Conservation (phyloP, 1,140 invertebrate genomes). For the Rhysida immarginata region DNA sequence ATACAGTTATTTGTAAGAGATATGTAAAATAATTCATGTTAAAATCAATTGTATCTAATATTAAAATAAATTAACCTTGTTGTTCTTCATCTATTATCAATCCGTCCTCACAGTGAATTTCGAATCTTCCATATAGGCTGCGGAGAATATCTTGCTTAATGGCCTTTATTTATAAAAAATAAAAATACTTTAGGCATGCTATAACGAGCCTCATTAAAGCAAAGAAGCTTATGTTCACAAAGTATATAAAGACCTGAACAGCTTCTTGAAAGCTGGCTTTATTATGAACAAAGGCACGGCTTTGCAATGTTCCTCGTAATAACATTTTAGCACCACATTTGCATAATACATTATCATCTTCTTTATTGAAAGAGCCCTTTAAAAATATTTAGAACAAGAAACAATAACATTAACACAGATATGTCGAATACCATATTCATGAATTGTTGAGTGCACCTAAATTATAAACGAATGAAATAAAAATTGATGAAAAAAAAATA, state of each 20-base stretch:
- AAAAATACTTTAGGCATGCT: too few relatives aligned
- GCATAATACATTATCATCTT: background rate
- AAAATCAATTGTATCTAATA: background rate
- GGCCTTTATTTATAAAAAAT: constrained; percentile 27
- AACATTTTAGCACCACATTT: constrained; percentile 34
- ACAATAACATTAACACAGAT: too few relatives aligned
- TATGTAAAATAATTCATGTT: background rate
- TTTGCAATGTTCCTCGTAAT: constrained; percentile 46
- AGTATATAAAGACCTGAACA: too few relatives aligned
- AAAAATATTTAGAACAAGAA: too few relatives aligned
- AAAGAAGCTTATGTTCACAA: too few relatives aligned
- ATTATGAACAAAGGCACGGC: constrained; percentile 50
- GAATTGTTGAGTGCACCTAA: too few relatives aligned
- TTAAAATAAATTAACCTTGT: constrained; percentile 28
- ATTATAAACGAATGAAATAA: too few relatives aligned
- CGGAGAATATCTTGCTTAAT: constrained; percentile 60
- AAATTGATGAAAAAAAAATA: too few relatives aligned
- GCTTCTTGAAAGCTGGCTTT: constrained; percentile 51
- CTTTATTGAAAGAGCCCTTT: too few relatives aligned
- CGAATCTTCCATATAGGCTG: constrained; percentile 55
- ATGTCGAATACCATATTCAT: too few relatives aligned
- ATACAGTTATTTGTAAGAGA: too few relatives aligned
- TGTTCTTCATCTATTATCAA: constrained; percentile 62
- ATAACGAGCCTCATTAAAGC: too few relatives aligned
- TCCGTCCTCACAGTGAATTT: constrained; percentile 60